Evolutionary conservation across 2,888 invertebrate species (phyloP), one percentile per base, ranked within the genome.

Genomic region (Cosmia pyralina): DNA sequence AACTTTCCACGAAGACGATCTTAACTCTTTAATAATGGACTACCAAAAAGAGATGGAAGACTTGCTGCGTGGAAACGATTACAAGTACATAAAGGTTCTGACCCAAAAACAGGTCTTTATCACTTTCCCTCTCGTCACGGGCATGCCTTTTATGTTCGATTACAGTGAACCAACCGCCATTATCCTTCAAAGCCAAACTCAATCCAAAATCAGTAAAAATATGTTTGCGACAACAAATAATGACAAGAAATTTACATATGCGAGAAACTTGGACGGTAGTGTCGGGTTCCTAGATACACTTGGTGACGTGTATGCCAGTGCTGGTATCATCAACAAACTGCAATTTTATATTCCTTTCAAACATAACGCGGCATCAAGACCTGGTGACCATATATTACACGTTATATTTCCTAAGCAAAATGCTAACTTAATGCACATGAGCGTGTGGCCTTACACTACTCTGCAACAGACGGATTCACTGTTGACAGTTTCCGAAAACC

Each of bases 71-170:
- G 97, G 97, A 60, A 90, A 94, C 64, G 87, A 94, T 19, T 93
- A 96, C 84, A 96, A 97, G 87, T 96, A 96, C 91, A 97, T 97
- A 57, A 97, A 97, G 90, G 91, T 97, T n/a, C 88, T 95, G 59
- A 97, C 96, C 84, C 93, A 96, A 65, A 94, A 96, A 62, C 97
- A 97, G 78, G 92, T 97, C 19, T 96, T 96, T 13, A 90, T 97
- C 17, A 97, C 97, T 90, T 97, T 97, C 95, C 98, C 98, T 8
- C 96, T 97, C 34, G 97, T 97, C 75, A 96, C 96, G 86, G 98
- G 98, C 90, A 93, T 98, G 84, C 98, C 98, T n/a, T 97, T 97
- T 90, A 91, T 97, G 71, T 97, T 95, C 91, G 96, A 96, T 63
- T 96, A 97, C 86, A 96, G 96, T 69, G 95, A 94, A 68, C 97